Conservation (phyloP, 2,797 vertebrate genomes). For the Rachycentron canadum region DNA sequence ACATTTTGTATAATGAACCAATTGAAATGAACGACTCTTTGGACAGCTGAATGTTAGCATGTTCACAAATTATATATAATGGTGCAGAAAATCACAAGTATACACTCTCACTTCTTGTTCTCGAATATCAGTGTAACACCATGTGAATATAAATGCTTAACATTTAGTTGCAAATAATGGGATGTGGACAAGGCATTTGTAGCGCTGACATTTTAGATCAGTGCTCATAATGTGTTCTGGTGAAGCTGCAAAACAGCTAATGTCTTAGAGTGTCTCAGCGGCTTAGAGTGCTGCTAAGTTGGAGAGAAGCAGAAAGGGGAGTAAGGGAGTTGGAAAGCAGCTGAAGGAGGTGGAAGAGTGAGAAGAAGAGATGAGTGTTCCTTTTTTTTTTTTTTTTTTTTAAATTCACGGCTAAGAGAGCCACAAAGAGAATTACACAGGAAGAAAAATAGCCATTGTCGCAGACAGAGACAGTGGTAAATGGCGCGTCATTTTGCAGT, state of each 20-base stretch:
- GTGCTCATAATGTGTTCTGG: slow-evolving; percentile 80
- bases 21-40: slow-evolving; percentile 29
- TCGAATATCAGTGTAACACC: slow-evolving; percentile 81
- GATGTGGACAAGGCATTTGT: slow-evolving; percentile 81
- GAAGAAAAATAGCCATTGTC: slow-evolving; percentile 87
- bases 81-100: slow-evolving; percentile 56
- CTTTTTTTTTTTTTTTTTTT: slow-evolving; percentile 35
- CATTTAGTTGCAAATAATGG: slow-evolving; percentile 81
- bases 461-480: slow-evolving; percentile 85
- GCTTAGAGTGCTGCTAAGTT: slow-evolving; percentile 75
- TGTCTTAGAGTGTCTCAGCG: slow-evolving; percentile 71
- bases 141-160: slow-evolving; percentile 82
- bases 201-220: slow-evolving; percentile 86
- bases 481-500: slow-evolving; percentile 87
- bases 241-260: slow-evolving; percentile 80
- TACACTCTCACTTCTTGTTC: slow-evolving; percentile 54
- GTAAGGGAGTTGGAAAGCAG: slow-evolving; percentile 67
- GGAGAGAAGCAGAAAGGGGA: slow-evolving; percentile 69
- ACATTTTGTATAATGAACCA: slow-evolving; percentile 43
- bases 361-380: slow-evolving; percentile 54
- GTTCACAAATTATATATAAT: slow-evolving; percentile 69
- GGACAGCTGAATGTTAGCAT: slow-evolving; percentile 54
- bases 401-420: slow-evolving; percentile 62
- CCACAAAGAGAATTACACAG: slow-evolving; percentile 73
- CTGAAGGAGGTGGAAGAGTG: slow-evolving; percentile 50